phyloP scores from a whole-genome alignment of 2,797 vertebrate genomes.

The Myripristis jacobus region DNA sequence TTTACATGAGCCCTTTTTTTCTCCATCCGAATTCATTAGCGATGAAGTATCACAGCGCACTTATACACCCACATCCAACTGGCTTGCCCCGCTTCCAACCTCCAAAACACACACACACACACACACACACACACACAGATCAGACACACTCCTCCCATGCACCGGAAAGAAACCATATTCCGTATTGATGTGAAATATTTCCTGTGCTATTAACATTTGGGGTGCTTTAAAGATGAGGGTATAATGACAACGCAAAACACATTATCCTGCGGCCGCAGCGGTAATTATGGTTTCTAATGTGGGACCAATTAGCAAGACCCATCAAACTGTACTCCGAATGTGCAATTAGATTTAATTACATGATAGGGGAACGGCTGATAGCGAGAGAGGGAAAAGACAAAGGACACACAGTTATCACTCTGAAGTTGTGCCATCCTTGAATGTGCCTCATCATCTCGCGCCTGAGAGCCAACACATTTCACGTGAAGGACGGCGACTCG shows the following conservation, averaged over 20 bases:
- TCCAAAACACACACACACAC: not conserved
- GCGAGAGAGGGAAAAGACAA: conserved; percentile 20
- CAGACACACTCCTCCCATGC: too few species aligned
- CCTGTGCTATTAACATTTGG: not conserved
- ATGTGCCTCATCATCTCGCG: not conserved
- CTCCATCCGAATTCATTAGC: conserved; percentile 23
- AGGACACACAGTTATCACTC: conserved; percentile 24
- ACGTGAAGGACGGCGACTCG: not conserved
- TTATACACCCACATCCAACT: not conserved
- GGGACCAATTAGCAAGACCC: conserved; percentile 69
- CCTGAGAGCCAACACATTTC: not conserved
- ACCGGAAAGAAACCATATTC: not conserved
- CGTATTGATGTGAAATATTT: not conserved
- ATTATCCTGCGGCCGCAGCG: conserved; percentile 49
- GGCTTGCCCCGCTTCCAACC: not conserved
- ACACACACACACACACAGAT: too few species aligned
- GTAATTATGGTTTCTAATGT: conserved; percentile 72
- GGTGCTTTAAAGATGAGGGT: conserved; percentile 28
- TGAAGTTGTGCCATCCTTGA: conserved; percentile 12
- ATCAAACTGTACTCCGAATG: conserved; percentile 52
- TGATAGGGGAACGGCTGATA: conserved; percentile 49
- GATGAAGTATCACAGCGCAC: not conserved
- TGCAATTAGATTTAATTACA: conserved; percentile 74
- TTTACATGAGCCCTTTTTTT: conserved; percentile 24
- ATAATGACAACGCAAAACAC: conserved; percentile 45